Evolutionary conservation across 2,888 invertebrate species (phyloP).

Genomic region (Mantis religiosa): DNA sequence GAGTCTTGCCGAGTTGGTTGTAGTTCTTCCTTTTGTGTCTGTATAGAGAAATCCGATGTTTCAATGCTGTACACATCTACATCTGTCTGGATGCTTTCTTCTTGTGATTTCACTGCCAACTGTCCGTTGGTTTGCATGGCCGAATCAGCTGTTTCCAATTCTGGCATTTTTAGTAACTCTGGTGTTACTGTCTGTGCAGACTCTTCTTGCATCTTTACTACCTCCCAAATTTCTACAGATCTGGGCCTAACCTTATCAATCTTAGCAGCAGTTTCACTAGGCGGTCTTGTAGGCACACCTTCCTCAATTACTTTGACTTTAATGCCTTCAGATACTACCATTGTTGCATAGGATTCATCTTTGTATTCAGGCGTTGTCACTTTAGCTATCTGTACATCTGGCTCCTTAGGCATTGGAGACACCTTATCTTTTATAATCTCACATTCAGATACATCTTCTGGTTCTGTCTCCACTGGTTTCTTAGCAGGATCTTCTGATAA

Average conservation of each 20-base stretch:
- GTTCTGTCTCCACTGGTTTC: not conserved
- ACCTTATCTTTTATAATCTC: constrained; percentile 34
- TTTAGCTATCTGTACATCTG: constrained; percentile 23
- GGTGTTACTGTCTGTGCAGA: constrained; percentile 37
- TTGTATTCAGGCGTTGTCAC: constrained; percentile 41
- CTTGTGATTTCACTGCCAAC: not conserved
- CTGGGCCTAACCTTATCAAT: not conserved
- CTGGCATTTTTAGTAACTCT: constrained; percentile 42
- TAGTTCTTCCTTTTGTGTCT: constrained; percentile 49
- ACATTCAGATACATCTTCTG: not conserved
- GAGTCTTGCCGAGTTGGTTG: constrained; percentile 13
- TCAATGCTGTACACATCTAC: constrained; percentile 8
- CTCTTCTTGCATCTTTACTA: constrained; percentile 54
- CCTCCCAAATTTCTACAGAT: constrained; percentile 56
- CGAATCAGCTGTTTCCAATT: constrained; percentile 35
- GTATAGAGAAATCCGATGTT: constrained; percentile 42
- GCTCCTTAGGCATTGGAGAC: not conserved
- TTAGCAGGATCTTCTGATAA: not conserved
- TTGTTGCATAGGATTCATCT: constrained; percentile 56
- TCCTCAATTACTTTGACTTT: constrained; percentile 64
- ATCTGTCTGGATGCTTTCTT: constrained; percentile 32
- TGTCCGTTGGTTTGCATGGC: constrained; percentile 2
- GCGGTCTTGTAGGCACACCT: constrained; percentile 53
- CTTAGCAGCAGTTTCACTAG: constrained; percentile 46
- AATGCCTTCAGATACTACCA: constrained; percentile 54